A percentile compares a stretch with the other conserved stretches of the same genome.
Conservation (phyloP, 2,113 vertebrate genomes). For the Aspiorhynchus laticeps region DNA sequence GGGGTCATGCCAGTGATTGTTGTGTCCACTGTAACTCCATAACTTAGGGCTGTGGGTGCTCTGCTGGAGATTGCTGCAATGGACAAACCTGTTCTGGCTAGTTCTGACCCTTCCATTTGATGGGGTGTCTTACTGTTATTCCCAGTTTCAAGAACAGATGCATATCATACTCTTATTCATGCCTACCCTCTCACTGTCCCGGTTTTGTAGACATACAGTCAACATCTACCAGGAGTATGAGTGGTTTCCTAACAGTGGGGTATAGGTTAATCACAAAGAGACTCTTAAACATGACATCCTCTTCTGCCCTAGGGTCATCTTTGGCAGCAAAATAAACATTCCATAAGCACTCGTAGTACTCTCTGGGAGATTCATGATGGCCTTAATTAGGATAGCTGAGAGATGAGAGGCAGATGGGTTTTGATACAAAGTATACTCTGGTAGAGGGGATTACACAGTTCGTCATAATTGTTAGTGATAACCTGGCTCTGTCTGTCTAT, state of each 20-base stretch:
- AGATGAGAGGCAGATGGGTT: not conserved
- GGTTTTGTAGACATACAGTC: not conserved
- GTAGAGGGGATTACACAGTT: not conserved
- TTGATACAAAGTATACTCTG: not conserved
- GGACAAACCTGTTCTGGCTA: not conserved
- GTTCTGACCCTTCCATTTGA: not conserved
- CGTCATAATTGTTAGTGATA: not conserved
- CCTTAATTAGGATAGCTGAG: not conserved
- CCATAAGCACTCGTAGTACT: not conserved
- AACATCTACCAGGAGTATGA: not conserved
- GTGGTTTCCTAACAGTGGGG: not conserved
- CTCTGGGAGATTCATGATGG: not conserved
- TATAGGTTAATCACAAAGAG: not conserved
- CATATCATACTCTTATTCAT: not conserved
- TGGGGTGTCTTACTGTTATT: not conserved
- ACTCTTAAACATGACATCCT: constrained; percentile 4
- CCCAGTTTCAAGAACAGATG: not conserved
- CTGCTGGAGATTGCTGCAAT: not conserved
- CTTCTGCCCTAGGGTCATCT: not conserved
- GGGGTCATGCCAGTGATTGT: not conserved
- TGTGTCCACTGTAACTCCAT: not conserved
- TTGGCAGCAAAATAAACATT: not conserved
- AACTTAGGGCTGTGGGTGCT: not conserved
- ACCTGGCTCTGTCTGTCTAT: not conserved
- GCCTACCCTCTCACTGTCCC: not conserved